Conservation (phyloP, 2,113 vertebrate species). For the Channa maculata region DNA sequence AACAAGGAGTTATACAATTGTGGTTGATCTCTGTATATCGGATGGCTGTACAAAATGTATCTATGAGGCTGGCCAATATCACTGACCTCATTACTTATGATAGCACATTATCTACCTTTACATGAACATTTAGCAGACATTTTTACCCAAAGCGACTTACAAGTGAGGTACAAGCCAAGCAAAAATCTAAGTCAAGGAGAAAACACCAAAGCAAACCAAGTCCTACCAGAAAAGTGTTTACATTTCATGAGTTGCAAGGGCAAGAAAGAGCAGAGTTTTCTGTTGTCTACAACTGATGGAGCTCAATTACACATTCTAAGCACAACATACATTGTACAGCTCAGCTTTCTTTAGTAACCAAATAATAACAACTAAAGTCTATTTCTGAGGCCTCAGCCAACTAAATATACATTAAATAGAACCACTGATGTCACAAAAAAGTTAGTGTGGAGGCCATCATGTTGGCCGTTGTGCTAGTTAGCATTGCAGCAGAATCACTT, state of each 20-base stretch:
- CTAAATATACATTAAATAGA: constrained; percentile 12
- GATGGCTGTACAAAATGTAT: not conserved
- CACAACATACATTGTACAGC: constrained; percentile 31
- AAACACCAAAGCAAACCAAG: no score
- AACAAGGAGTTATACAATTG: no score
- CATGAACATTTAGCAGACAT: no score
- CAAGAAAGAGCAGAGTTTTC: no score
- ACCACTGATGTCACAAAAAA: constrained; percentile 3
- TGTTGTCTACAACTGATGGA: constrained; percentile 30
- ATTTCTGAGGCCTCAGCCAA: constrained; percentile 1
- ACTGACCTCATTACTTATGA: constrained; percentile 49
- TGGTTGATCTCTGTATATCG: not conserved
- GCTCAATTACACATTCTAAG: constrained; percentile 50
- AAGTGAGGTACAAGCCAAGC: no score
- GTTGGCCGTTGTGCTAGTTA: constrained; percentile 40
- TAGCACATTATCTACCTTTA: constrained; percentile 32
- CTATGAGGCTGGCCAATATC: constrained; percentile 39
- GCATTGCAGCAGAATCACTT: constrained; percentile 47
- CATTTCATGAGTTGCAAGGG: no score
- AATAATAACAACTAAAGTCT: not conserved
- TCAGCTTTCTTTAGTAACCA: constrained; percentile 37
- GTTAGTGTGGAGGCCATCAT: constrained; percentile 32
- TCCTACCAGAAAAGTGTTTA: no score
- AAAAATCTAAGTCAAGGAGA: no score
- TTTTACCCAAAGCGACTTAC: no score